A percentile compares a stretch with the other conserved stretches of the same genome.
Conservation (phyloP, 2,797 vertebrate genomes). For the Pitangus sulphuratus region DNA sequence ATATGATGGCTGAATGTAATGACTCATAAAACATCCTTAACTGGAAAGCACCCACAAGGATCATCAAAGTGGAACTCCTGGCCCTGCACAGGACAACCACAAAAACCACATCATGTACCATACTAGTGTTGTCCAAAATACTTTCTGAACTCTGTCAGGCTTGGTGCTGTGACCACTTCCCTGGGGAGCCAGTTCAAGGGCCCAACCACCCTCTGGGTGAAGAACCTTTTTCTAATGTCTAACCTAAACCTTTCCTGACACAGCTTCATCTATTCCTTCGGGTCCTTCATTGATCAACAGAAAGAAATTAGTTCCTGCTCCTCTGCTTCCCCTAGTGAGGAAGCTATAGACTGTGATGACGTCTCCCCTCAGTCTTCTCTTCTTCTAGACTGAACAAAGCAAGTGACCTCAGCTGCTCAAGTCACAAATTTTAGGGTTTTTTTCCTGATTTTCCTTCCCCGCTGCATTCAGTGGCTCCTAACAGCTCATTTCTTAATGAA, state of each 20-base stretch:
- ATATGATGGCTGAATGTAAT: background rate
- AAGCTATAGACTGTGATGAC: background rate
- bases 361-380: background rate
- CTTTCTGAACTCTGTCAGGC: accelerated
- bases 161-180: background rate
- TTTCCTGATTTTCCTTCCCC: background rate
- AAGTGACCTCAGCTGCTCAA: background rate
- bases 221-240: background rate
- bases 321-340: accelerated
- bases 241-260: background rate
- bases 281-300: background rate
- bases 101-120: background rate
- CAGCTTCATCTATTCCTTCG: background rate
- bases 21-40: background rate
- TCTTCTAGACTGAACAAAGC: background rate
- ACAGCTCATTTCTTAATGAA: background rate
- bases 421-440: accelerated
- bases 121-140: background rate
- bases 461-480: background rate
- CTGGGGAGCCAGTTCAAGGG: too few relatives aligned
- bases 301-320: background rate
- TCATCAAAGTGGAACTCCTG: background rate
- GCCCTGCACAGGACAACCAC: too few relatives aligned
- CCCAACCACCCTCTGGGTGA: accelerated
- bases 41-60: background rate